Base-by-base conservation (phyloP, 2,797 vertebrate species). In the Brotula barbata region DNA sequence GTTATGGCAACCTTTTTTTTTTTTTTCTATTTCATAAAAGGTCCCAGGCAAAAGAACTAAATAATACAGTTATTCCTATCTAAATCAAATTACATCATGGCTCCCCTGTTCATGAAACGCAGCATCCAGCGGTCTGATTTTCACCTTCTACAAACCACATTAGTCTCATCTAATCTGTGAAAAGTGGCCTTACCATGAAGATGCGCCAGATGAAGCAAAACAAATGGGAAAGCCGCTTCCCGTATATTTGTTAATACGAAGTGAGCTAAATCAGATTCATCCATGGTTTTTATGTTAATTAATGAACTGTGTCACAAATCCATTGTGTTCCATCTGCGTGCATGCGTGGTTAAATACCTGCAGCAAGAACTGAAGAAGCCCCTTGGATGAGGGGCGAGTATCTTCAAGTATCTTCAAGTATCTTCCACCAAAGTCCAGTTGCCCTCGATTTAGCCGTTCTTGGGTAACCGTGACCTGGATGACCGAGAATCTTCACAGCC, bases 221-320 rank as follows among this genome's bases (percentile, higher is more conserved):
- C 2, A 21, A 17, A 33, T 19, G 5, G 46, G 54, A n/a, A n/a
- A n/a, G 45, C 49, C 25, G 34, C 31, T 10, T 13, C 21, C 21
- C 31, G 41, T 48, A 43, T 15, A 59, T 66, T 40, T 65, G 41
- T 34, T 22, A 41, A n/a, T n/a, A n/a, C n/a, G n/a, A n/a, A n/a
- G n/a, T n/a, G n/a, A n/a, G n/a, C n/a, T n/a, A n/a, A n/a, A n/a
- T n/a, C n/a, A n/a, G n/a, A n/a, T n/a, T n/a, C n/a, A n/a, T n/a
- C n/a, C n/a, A n/a, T n/a, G n/a, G n/a, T n/a, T n/a, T n/a, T n/a
- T n/a, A n/a, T n/a, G n/a, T n/a, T n/a, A n/a, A n/a, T n/a, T n/a
- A n/a, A n/a, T n/a, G n/a, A n/a, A n/a, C n/a, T n/a, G n/a, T n/a
- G n/a, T n/a, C n/a, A n/a, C n/a, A n/a, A n/a, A n/a, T n/a, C n/a